These are phyloP conservation scores for Spinus olivaceus DNA, from an alignment of 2,797 vertebrate genomes.

Conservation along the genomic window DNA sequence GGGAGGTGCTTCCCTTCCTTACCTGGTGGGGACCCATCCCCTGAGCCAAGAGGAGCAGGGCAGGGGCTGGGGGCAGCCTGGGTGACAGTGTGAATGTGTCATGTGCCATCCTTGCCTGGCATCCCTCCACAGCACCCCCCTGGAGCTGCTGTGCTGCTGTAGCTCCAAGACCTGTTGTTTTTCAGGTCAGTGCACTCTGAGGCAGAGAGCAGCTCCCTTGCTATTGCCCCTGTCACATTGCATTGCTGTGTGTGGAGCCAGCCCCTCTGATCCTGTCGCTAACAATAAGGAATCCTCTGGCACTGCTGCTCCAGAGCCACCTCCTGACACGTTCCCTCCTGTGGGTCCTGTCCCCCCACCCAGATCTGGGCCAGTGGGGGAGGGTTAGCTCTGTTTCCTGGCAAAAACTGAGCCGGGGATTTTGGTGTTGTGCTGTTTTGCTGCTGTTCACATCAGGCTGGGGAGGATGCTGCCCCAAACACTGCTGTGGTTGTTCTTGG, in stretches of 20 bases:
- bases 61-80: not conserved
- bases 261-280: constrained; percentile 80
- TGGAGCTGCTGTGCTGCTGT: constrained; percentile 16
- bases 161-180: constrained; percentile 77
- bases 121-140: not conserved
- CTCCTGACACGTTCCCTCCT: constrained; percentile 41
- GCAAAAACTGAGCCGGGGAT: not conserved
- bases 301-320: constrained; percentile 10
- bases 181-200: constrained; percentile 82
- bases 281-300: constrained; percentile 44
- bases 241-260: constrained; percentile 77
- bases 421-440: not conserved
- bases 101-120: not conserved
- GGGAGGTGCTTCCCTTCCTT: not conserved
- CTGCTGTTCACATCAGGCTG: not conserved
- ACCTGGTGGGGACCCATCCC: not conserved
- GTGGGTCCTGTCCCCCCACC: not conserved
- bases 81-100: not conserved
- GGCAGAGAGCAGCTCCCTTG: constrained; percentile 78
- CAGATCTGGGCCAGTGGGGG: not conserved
- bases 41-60: not conserved
- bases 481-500: not conserved
- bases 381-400: not conserved
- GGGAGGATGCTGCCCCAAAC: not conserved
- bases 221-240: constrained; percentile 82